phyloP scores from a whole-genome alignment of 1,140 invertebrate genomes.

The Zaprionus africanus region DNA sequence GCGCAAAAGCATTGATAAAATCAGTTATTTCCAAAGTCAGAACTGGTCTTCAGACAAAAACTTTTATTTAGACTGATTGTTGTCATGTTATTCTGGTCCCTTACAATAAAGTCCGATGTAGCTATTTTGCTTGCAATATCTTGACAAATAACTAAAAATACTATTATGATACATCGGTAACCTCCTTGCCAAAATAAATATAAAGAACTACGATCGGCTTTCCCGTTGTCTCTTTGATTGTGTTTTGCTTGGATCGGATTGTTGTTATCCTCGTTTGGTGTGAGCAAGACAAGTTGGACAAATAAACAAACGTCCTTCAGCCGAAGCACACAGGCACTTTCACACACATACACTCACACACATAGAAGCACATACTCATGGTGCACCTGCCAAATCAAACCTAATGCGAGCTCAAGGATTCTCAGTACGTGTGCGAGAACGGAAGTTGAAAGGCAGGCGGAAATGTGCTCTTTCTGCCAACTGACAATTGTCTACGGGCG shows the following conservation, averaged over 20 bases:
- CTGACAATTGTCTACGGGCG: slow-evolving; percentile 20
- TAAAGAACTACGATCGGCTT: neutral
- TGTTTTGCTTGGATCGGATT: neutral
- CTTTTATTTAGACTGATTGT: no score
- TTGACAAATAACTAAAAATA: no score
- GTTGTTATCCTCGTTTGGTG: neutral
- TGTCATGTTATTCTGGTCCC: no score
- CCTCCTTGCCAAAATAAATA: no score
- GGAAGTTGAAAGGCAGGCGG: slow-evolving; percentile 4
- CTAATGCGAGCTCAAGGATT: slow-evolving; percentile 48
- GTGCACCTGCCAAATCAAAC: slow-evolving; percentile 61
- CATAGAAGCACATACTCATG: slow-evolving; percentile 38
- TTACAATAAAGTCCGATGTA: no score
- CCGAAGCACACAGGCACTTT: slow-evolving; percentile 1
- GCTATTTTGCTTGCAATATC: no score
- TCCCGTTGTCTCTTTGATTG: neutral
- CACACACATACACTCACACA: slow-evolving; percentile 35
- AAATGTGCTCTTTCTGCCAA: slow-evolving; percentile 1
- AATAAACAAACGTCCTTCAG: slow-evolving; percentile 39
- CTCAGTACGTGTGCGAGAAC: slow-evolving; percentile 8
- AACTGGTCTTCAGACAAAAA: no score
- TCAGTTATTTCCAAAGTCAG: no score
- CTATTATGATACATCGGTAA: no score
- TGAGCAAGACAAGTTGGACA: slow-evolving; percentile 6
- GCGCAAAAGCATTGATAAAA: no score